Evolutionary conservation across 2,888 invertebrate species (phyloP), one percentile per base, ranked within the genome.

Genomic region (Camponotus fellah): DNA sequence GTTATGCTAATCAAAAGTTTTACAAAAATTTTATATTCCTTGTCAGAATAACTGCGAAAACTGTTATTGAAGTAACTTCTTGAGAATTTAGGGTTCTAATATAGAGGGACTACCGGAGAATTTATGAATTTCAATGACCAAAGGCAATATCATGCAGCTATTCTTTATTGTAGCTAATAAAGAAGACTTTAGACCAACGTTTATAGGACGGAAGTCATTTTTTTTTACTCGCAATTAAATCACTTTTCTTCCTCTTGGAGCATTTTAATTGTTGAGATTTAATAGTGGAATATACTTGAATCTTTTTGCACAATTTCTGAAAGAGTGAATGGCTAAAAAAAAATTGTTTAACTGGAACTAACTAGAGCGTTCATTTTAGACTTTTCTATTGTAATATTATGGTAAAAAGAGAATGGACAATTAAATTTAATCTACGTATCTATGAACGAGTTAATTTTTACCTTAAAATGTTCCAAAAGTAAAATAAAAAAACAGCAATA

Each of bases 71-170:
- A 89, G 88, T 86, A 84, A 86, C 85, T 87, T 83, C 88, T 88
- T 74, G 89, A 87, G 87, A 91, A 92, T 91, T 92, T 91, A 91
- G 90, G 85, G 87, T 87, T 89, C 89, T 91, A 89, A 92, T 91
- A 91, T 87, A 87, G 79, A 86, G 85, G 76, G 83, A 74, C 80
- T 76, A 62, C 49, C 66, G 71, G 82, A 83, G 90, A 92, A 91
- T 92, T 91, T 92, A 92, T 92, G 92, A 92, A 92, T 92, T 87
- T 88, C 88, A 90, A 92, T 89, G 92, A 91, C 87, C 88, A 89
- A 89, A 66, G 88, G 90, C 90, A 86, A 91, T 90, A 90, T 91
- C 87, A 83, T 84, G 37, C 68, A 79, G 86, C 87, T 86, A 89
- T 93, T 90, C 87, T 90, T 91, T 82, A 92, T 88, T 87, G 80